Evolutionary conservation across 2,888 invertebrate species (phyloP).

Genomic region (Synergus laeviventris): DNA sequence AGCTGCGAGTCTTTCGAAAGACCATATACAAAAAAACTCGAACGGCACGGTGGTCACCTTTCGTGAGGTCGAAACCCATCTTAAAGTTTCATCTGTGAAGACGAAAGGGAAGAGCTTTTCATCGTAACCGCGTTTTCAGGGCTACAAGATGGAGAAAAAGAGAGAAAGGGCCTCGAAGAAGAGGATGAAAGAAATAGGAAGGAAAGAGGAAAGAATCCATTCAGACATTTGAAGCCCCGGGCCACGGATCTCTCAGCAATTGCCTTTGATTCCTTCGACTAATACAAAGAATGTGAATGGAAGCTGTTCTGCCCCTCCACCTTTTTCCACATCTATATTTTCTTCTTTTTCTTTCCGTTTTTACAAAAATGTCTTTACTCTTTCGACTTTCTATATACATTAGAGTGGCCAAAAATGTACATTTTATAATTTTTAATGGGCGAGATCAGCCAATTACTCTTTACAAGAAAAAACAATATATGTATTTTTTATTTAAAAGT

Average conservation of each 20-base stretch:
- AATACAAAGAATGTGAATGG: slow-evolving; percentile 58
- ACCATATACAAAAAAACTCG: slow-evolving; percentile 3
- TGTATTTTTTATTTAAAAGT: too few species aligned
- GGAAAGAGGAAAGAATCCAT: slow-evolving; percentile 42
- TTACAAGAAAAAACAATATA: too few species aligned
- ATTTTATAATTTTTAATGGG: too few species aligned
- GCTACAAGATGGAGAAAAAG: slow-evolving; percentile 24
- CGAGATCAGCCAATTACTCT: too few species aligned
- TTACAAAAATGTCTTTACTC: neutral
- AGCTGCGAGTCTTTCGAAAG: slow-evolving; percentile 24
- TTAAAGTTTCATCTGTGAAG: slow-evolving; percentile 40
- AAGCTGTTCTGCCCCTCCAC: slow-evolving; percentile 47
- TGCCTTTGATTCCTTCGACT: slow-evolving; percentile 59
- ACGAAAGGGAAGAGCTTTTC: slow-evolving; percentile 33
- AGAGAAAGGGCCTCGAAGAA: slow-evolving; percentile 36
- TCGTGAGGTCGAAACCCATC: slow-evolving; percentile 35
- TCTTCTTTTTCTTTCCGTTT: slow-evolving; percentile 8
- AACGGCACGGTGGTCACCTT: slow-evolving; percentile 35
- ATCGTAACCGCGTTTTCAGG: slow-evolving; percentile 31
- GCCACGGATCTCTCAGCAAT: slow-evolving; percentile 58
- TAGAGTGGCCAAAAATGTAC: too few species aligned
- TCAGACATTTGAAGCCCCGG: slow-evolving; percentile 29
- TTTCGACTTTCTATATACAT: neutral
- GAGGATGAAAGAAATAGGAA: slow-evolving; percentile 31
- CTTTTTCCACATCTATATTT: slow-evolving; percentile 7